phyloP scores from a whole-genome alignment of 1,140 invertebrate genomes.

The Idris sp. region DNA sequence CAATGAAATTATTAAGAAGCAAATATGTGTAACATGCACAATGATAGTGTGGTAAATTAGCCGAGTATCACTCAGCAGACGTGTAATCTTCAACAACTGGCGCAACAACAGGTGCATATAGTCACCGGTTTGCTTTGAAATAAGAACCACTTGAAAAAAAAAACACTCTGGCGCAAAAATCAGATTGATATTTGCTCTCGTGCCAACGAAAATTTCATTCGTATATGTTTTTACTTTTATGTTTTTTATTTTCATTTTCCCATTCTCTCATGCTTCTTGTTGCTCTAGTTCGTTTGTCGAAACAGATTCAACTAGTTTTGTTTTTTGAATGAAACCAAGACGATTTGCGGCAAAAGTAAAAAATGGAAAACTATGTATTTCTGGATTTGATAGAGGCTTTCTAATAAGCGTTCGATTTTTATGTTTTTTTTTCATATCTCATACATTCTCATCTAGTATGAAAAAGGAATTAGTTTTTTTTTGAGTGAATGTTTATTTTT shows the following conservation, averaged over 20 bases:
- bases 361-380: too few relatives aligned
- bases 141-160: constrained; percentile 39
- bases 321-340: neutral
- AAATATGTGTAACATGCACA: constrained; percentile 45
- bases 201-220: constrained; percentile 42
- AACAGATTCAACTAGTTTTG: constrained; percentile 10
- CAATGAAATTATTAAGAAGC: constrained; percentile 42
- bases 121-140: constrained; percentile 23
- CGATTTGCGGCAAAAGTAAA: neutral
- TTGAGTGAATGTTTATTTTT: too few relatives aligned
- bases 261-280: constrained; percentile 2
- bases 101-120: constrained; percentile 57
- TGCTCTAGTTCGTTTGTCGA: constrained; percentile 37
- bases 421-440: too few relatives aligned
- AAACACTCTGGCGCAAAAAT: constrained; percentile 16
- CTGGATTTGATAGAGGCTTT: too few relatives aligned
- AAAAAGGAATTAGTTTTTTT: too few relatives aligned
- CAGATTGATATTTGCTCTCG: constrained; percentile 16
- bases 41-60: constrained; percentile 22
- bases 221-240: too few relatives aligned
- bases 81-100: constrained; percentile 48
- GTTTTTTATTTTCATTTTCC: constrained; percentile 16
- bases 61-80: constrained; percentile 28
- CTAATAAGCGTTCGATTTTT: too few relatives aligned
- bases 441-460: too few relatives aligned